Percentiles rank a stretch among this genome's conserved stretches.
phyloP scores from a whole-genome alignment of 2,113 vertebrate genomes.

The Brachypodius melanocephalos region DNA sequence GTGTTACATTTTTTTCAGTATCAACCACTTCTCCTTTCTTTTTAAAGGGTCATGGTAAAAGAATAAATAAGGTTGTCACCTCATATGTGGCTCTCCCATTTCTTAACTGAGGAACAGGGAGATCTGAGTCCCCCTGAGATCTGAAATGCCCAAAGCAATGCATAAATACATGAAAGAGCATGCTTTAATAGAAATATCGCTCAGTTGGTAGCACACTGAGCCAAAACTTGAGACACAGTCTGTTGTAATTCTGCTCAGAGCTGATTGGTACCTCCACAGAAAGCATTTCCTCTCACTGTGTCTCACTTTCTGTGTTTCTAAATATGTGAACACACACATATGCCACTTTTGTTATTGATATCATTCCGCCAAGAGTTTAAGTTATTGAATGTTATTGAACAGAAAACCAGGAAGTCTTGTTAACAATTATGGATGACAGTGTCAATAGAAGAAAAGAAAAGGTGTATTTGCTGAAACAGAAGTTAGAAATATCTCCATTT shows the following conservation, averaged over 20 bases:
- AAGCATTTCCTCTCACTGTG: background rate
- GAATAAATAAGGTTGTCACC: background rate
- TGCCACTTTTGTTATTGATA: background rate
- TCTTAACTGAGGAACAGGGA: background rate
- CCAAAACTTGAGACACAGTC: background rate
- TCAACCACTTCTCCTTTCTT: background rate
- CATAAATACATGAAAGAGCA: background rate
- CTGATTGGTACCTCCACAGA: background rate
- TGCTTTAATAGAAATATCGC: background rate
- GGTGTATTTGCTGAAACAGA: background rate
- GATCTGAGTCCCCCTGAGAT: background rate
- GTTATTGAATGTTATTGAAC: background rate
- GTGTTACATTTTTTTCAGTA: background rate
- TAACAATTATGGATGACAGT: background rate
- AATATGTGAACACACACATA: background rate
- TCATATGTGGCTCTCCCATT: background rate
- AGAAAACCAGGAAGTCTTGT: background rate
- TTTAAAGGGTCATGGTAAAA: background rate
- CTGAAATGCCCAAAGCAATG: background rate
- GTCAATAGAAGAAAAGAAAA: background rate
- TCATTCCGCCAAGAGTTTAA: background rate
- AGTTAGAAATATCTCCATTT: background rate
- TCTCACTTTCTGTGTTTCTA: background rate
- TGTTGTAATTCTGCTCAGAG: background rate
- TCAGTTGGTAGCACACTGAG: background rate